phyloP scores from a whole-genome alignment of 2,888 invertebrate species.

The Latrodectus hesperus region DNA sequence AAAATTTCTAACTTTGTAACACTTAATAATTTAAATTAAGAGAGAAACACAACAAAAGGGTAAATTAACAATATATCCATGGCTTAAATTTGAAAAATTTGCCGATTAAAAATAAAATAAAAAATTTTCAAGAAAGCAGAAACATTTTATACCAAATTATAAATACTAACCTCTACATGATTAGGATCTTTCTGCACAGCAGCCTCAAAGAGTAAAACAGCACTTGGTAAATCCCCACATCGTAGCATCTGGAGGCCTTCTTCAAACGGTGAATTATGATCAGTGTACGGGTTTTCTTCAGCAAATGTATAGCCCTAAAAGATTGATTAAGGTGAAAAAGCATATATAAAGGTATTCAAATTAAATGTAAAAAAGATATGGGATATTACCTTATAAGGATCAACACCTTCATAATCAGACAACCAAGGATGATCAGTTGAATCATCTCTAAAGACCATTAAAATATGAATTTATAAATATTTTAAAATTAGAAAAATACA shows the following conservation, averaged over 20 bases:
- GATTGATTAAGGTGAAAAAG: not conserved
- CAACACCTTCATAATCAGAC: constrained; percentile 81
- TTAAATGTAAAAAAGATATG: not conserved
- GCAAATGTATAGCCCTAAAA: constrained; percentile 84
- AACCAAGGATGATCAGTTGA: constrained; percentile 82
- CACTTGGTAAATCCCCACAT: constrained; percentile 93
- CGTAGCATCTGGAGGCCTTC: constrained; percentile 88
- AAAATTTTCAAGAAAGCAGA: too few species aligned
- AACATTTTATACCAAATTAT: too few species aligned
- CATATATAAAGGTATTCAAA: not conserved
- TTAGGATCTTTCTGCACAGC: constrained; percentile 89
- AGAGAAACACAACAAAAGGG: too few species aligned
- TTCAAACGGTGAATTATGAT: constrained; percentile 85
- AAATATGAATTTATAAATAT: constrained; percentile 8
- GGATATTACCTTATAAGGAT: constrained; percentile 79
- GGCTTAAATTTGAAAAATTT: too few species aligned
- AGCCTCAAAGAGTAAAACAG: constrained; percentile 96
- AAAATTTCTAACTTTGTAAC: too few species aligned
- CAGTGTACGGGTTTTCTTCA: constrained; percentile 88
- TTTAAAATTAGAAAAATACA: not conserved
- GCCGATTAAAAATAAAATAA: too few species aligned
- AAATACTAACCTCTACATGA: constrained; percentile 80
- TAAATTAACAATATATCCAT: too few species aligned
- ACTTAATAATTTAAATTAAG: too few species aligned
- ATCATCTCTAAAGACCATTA: constrained; percentile 55